Conservation (phyloP, 2,113 vertebrate genomes). For the Periophthalmus modestus region DNA sequence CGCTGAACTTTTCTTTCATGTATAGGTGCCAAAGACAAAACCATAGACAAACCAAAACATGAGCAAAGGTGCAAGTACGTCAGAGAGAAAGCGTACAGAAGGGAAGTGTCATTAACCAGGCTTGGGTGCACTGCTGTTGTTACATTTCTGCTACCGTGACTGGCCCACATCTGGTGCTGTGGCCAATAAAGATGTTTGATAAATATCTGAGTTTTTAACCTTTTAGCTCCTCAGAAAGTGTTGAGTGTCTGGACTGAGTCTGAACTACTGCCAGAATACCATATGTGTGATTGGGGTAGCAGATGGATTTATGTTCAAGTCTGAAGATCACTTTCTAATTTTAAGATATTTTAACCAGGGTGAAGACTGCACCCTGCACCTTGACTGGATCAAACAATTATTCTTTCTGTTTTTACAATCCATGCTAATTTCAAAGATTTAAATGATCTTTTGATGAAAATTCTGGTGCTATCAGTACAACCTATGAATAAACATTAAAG, state of each 20-base stretch:
- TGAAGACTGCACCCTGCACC: neutral
- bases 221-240: neutral
- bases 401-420: no score
- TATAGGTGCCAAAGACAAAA: slow-evolving; percentile 14
- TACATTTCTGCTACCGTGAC: slow-evolving; percentile 18
- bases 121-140: slow-evolving; percentile 22
- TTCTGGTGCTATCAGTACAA: neutral
- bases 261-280: neutral
- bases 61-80: slow-evolving; percentile 26
- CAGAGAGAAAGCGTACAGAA: slow-evolving; percentile 34
- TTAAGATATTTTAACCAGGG: neutral
- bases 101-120: slow-evolving; percentile 28
- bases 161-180: slow-evolving; percentile 14
- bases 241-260: neutral
- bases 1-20: slow-evolving; percentile 14
- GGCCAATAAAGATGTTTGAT: slow-evolving; percentile 9
- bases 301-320: neutral
- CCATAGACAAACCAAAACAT: slow-evolving; percentile 36
- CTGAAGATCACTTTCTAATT: neutral
- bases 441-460: neutral
- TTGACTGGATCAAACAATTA: no score
- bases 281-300: neutral
- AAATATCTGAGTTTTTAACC: slow-evolving; percentile 12
- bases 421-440: neutral
- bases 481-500: neutral